Evolutionary conservation across 2,113 vertebrate genomes (phyloP), one percentile per base, ranked within the genome.

Genomic region (Chloropsis hardwickii): DNA sequence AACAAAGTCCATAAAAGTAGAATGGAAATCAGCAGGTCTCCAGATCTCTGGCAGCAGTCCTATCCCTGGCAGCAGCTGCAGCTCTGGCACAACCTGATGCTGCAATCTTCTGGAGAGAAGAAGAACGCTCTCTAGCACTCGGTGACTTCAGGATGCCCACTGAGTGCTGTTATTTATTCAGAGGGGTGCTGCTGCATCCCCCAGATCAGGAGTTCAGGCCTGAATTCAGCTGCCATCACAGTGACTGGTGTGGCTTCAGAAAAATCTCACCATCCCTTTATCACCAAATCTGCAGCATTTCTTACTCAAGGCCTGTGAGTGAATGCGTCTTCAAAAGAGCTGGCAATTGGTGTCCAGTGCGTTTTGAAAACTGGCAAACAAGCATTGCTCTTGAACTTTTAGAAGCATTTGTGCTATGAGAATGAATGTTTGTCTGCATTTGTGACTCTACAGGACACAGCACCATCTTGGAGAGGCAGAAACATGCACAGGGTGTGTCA

Each of bases 261-360:
- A 81, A 80, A 73, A 84, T n/a, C 42, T 78, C 39, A 24, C 29
- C 50, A 67, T 53, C 28, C 19, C 40, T 70, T 74, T n/a, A 54
- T 37, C 33, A 66, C 12, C 0, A 1, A 3, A 2, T 17, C 72
- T 81, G 31, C 56, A 53, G 40, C 0, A 0, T 40, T 87, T 69
- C n/a, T 81, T 19, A n/a, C 39, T 71, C 37, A 62, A 74, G 66
- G 60, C 12, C 24, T 4, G 0, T 33, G 39, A 47, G 42, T 23
- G n/a, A 79, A 79, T 22, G 5, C 6, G 19, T 91, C 73, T 57
- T 57, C 35, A 45, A 33, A 73, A 73, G 25, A 48, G 10, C 39
- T 25, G 25, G 10, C 24, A 86, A 31, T 18, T 33, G 18, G 27
- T 60, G 33, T 20, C 22, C 67, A 16, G 14, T 40, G 27, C 10